phyloP scores from a whole-genome alignment of 2,797 vertebrate genomes.

The Australoheros facetus region DNA sequence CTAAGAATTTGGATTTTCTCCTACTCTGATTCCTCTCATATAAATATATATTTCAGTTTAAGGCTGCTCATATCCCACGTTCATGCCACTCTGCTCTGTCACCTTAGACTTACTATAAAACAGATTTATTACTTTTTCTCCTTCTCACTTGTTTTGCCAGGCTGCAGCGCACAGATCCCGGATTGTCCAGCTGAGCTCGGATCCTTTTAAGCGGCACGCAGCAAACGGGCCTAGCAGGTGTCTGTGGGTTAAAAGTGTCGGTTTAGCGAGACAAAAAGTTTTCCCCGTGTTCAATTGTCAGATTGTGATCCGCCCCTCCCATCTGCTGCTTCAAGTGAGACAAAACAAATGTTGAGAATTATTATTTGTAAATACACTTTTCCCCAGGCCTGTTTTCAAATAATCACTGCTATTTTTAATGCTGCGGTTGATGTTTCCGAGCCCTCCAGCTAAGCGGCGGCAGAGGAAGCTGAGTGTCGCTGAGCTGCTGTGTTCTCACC shows the following conservation, averaged over 20 bases:
- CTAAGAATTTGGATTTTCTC: background rate
- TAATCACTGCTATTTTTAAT: conserved; percentile 56
- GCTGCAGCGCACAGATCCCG: background rate
- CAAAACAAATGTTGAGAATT: conserved; percentile 50
- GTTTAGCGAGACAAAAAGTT: background rate
- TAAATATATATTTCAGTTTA: too few relatives aligned
- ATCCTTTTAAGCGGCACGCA: background rate
- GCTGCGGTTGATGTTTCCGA: conserved; percentile 43
- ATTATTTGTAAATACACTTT: conserved; percentile 55
- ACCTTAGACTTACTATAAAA: background rate
- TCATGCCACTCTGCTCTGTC: background rate
- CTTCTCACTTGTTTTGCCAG: background rate
- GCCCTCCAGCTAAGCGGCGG: conserved; percentile 44
- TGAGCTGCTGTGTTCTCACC: conserved; percentile 53
- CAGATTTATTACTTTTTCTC: background rate
- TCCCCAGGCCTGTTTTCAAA: conserved; percentile 37
- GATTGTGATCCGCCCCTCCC: background rate
- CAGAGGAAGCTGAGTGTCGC: conserved; percentile 39
- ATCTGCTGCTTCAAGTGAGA: conserved; percentile 15
- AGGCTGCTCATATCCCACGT: too few relatives aligned
- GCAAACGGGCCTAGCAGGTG: background rate
- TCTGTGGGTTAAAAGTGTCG: conserved; percentile 8
- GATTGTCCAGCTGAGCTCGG: background rate
- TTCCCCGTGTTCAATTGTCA: background rate
- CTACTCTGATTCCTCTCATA: too few relatives aligned